A percentile compares a stretch with the other conserved stretches of the same genome.
These are phyloP conservation scores for Todiramphus saurophagus DNA, from an alignment of 2,113 vertebrate species.

Conservation along the genomic window DNA sequence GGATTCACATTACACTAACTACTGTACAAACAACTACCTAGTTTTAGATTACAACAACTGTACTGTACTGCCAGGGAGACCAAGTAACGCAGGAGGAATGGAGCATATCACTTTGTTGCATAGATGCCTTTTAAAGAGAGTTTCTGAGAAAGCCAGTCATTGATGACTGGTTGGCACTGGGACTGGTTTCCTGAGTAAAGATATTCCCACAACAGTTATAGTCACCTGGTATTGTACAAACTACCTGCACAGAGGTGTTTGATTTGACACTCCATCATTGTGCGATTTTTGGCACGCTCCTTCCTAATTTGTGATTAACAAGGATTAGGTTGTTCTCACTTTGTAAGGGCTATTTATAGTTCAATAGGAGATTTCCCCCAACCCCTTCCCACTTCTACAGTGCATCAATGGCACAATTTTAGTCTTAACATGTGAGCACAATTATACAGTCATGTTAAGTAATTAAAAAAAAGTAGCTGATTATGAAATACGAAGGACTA, in stretches of 20 bases:
- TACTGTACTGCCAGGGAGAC: neutral
- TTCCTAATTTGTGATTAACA: constrained; percentile 53
- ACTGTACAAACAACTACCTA: constrained; percentile 55
- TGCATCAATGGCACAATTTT: constrained; percentile 45
- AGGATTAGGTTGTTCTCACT: constrained; percentile 64
- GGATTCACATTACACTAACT: constrained; percentile 30
- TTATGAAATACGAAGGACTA: neutral
- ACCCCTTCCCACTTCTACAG: neutral
- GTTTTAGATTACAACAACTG: constrained; percentile 29
- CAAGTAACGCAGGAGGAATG: neutral
- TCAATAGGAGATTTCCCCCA: constrained; percentile 4
- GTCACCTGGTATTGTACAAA: constrained; percentile 20
- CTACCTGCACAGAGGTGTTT: constrained; percentile 10
- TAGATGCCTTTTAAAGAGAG: constrained; percentile 33
- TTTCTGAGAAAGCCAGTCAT: neutral
- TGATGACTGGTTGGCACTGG: neutral
- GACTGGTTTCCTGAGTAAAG: neutral
- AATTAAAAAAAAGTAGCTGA: constrained; percentile 15
- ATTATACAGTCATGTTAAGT: constrained; percentile 14
- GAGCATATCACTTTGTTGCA: constrained; percentile 10
- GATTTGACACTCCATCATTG: neutral
- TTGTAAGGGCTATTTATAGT: constrained; percentile 51
- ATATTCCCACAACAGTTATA: constrained; percentile 37
- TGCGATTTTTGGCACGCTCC: constrained; percentile 24
- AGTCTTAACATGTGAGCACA: neutral